phyloP scores from a whole-genome alignment of 2,113 vertebrate species.

The Paramisgurnus dabryanus region DNA sequence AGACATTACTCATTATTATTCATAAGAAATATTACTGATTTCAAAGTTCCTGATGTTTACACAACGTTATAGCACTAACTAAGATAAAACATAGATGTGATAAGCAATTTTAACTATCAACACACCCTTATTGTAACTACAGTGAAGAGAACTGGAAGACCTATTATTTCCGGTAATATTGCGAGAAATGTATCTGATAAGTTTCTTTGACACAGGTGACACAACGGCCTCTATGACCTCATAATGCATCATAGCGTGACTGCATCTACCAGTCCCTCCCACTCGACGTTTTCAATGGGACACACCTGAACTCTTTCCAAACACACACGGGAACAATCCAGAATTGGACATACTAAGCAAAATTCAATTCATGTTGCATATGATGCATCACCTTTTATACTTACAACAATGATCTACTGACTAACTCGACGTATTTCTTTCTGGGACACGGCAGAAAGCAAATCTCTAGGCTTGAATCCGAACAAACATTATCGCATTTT shows the following conservation, averaged over 20 bases:
- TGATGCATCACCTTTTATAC: too few species aligned
- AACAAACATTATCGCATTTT: too few species aligned
- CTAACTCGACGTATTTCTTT: not conserved
- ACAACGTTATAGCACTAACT: not conserved
- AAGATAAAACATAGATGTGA: not conserved
- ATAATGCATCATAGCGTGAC: conserved; percentile 44
- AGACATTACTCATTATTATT: not conserved
- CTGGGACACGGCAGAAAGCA: too few species aligned
- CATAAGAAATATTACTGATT: not conserved
- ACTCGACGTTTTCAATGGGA: not conserved
- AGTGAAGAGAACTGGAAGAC: too few species aligned
- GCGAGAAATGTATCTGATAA: not conserved
- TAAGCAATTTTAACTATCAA: too few species aligned
- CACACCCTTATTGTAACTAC: too few species aligned
- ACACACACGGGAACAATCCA: not conserved
- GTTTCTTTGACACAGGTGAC: not conserved
- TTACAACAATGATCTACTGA: not conserved
- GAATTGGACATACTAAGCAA: not conserved
- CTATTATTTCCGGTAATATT: too few species aligned
- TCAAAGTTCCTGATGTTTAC: not conserved
- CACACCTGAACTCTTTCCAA: conserved; percentile 15
- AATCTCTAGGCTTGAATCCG: too few species aligned
- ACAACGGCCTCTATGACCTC: not conserved
- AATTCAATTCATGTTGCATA: not conserved
- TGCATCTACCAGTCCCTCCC: conserved; percentile 58